Percentiles rank a stretch among this genome's conserved stretches.
These are phyloP conservation scores for Eupithecia exiguata DNA, from an alignment of 2,888 invertebrate species.

Conservation along the genomic window DNA sequence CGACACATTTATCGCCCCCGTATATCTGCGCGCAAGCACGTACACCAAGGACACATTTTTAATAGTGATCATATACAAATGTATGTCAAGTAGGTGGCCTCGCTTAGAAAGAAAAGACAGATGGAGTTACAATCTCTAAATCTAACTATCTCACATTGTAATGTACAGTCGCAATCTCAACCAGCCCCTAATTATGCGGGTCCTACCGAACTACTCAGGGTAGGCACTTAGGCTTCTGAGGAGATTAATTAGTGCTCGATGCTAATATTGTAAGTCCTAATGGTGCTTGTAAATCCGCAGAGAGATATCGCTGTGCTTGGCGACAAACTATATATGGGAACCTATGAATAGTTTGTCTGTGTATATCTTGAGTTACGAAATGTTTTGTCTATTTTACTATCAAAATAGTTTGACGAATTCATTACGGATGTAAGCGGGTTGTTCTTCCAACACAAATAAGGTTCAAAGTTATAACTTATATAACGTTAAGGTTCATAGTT, in stretches of 20 bases:
- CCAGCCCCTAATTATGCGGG: neutral
- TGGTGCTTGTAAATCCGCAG: slow-evolving; percentile 23
- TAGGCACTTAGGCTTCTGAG: slow-evolving; percentile 14
- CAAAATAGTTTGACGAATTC: too few relatives aligned
- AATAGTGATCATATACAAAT: too few relatives aligned
- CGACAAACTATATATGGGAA: neutral
- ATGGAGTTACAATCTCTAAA: neutral
- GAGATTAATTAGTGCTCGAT: slow-evolving; percentile 33
- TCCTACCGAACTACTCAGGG: slow-evolving; percentile 3
- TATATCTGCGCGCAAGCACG: too few relatives aligned
- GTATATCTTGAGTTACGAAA: neutral
- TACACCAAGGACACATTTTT: too few relatives aligned
- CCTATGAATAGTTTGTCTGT: too few relatives aligned
- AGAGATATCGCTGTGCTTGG: slow-evolving; percentile 3
- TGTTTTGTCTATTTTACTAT: neutral
- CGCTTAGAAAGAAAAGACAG: too few relatives aligned
- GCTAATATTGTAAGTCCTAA: slow-evolving; percentile 30
- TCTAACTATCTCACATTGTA: neutral
- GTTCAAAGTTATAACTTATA: too few relatives aligned
- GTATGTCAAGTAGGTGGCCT: too few relatives aligned
- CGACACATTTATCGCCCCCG: too few relatives aligned
- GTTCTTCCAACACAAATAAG: too few relatives aligned
- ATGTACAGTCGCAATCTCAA: neutral
- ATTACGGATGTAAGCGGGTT: too few relatives aligned
- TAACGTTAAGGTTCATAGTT: too few relatives aligned